These are phyloP conservation scores for Paedocypris sp. DNA, from an alignment of 2,113 vertebrate genomes.

Conservation along the genomic window DNA sequence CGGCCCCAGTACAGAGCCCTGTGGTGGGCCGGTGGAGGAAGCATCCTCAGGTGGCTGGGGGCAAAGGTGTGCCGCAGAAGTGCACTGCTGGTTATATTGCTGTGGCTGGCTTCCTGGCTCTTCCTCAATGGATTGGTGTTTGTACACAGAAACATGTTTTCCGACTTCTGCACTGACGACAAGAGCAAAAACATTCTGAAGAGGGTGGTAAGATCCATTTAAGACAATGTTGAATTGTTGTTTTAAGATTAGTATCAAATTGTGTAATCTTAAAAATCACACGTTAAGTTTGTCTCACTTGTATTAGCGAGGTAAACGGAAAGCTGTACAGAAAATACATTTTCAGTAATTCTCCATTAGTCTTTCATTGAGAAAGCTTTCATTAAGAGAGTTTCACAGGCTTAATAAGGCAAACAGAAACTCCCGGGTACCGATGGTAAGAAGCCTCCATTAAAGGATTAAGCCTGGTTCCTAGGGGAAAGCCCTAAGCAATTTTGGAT, in stretches of 20 bases:
- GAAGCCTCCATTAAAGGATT: constrained; percentile 17
- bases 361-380: background rate
- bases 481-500: constrained; percentile 12
- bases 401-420: constrained; percentile 19
- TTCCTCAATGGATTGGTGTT: constrained; percentile 70
- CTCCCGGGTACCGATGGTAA: constrained; percentile 1
- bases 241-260: background rate
- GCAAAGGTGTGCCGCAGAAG: constrained; percentile 58
- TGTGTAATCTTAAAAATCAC: background rate
- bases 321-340: background rate
- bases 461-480: constrained; percentile 3
- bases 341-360: background rate
- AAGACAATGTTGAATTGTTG: background rate
- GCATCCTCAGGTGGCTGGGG: constrained; percentile 54
- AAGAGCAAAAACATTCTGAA: constrained; percentile 76
- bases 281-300: too few species aligned
- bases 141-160: constrained; percentile 69
- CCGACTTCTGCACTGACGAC: constrained; percentile 83
- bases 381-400: background rate
- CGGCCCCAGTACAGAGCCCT: constrained; percentile 1
- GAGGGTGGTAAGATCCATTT: constrained; percentile 70
- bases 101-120: constrained; percentile 74
- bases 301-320: too few species aligned
- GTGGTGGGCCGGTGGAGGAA: constrained; percentile 37
- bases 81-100: constrained; percentile 60